Conservation (phyloP, 2,888 invertebrate species). For the Epicampocera succincta region DNA sequence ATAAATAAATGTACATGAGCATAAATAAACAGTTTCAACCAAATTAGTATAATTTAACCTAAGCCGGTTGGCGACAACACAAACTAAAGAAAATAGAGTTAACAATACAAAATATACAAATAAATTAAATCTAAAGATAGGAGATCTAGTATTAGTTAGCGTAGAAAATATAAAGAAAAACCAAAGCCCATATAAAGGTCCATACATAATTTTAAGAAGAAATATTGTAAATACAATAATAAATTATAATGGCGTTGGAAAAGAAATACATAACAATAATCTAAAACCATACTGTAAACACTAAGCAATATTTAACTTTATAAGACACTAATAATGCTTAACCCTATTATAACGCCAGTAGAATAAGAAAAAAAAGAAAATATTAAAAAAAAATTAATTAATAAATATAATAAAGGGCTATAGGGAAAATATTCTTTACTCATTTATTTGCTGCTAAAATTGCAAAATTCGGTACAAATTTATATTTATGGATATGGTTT, state of each 20-base stretch:
- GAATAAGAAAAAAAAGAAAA: slow-evolving; percentile 6
- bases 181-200: slow-evolving; percentile 12
- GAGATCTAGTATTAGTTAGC: not conserved
- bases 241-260: not conserved
- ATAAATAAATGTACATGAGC: too few species aligned
- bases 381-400: too few species aligned
- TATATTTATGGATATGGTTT: too few species aligned
- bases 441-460: too few species aligned
- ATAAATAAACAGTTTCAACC: too few species aligned
- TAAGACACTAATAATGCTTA: slow-evolving; percentile 3
- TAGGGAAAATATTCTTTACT: too few species aligned
- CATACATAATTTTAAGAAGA: slow-evolving; percentile 3
- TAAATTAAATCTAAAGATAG: slow-evolving; percentile 7
- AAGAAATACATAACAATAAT: not conserved
- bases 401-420: too few species aligned
- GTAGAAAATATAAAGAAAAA: slow-evolving; percentile 26
- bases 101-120: slow-evolving; percentile 13
- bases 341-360: not conserved
- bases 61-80: too few species aligned
- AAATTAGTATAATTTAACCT: too few species aligned
- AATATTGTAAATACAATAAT: not conserved
- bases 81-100: slow-evolving; percentile 5
- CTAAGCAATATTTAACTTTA: not conserved
- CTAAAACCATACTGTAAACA: not conserved
- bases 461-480: too few species aligned